These are phyloP conservation scores for Drosophila tsacasi DNA, from an alignment of 1,140 invertebrate genomes.

Conservation along the genomic window DNA sequence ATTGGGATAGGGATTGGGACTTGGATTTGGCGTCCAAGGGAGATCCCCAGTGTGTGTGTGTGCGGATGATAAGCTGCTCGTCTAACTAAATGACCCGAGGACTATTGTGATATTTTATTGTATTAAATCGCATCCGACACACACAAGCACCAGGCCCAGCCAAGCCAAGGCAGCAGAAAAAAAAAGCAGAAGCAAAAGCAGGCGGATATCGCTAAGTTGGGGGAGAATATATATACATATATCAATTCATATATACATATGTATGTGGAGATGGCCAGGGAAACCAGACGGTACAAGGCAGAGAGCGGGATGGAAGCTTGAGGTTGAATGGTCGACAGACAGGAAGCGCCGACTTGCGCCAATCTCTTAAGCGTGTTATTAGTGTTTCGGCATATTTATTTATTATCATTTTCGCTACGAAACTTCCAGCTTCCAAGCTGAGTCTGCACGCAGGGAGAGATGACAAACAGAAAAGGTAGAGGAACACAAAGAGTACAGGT, in stretches of 20 bases:
- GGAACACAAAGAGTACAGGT: neutral
- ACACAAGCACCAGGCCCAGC: slow-evolving; percentile 33
- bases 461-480: slow-evolving; percentile 45
- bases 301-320: slow-evolving; percentile 1
- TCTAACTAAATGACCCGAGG: slow-evolving; percentile 84
- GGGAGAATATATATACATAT: neutral
- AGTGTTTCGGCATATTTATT: slow-evolving; percentile 83
- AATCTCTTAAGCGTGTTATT: slow-evolving; percentile 81
- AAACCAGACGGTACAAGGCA: neutral
- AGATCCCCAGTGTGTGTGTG: slow-evolving; percentile 17
- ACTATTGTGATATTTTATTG: slow-evolving; percentile 85
- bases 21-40: slow-evolving; percentile 14
- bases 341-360: slow-evolving; percentile 79
- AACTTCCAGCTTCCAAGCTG: neutral
- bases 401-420: slow-evolving; percentile 74
- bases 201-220: slow-evolving; percentile 50
- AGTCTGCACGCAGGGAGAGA: slow-evolving; percentile 2
- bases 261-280: neutral
- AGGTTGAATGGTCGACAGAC: slow-evolving; percentile 39
- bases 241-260: neutral
- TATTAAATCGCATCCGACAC: slow-evolving; percentile 81
- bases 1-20: neutral
- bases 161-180: slow-evolving; percentile 13
- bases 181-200: slow-evolving; percentile 19
- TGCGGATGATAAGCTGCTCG: slow-evolving; percentile 80